phyloP scores from a whole-genome alignment of 2,888 invertebrate species.

The Alloscopus bannaensis region DNA sequence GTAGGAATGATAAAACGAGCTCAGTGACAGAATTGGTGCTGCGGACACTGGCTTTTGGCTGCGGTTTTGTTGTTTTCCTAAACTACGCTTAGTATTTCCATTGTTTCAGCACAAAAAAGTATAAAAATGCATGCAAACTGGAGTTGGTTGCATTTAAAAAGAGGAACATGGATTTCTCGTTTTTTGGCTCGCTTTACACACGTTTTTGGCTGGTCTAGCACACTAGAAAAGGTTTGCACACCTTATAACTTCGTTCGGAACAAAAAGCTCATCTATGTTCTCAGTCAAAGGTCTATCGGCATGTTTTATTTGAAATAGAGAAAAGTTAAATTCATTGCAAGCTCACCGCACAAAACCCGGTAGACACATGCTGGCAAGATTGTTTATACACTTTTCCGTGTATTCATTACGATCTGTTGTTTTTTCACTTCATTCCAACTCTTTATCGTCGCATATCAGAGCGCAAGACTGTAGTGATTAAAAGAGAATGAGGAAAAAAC shows the following conservation, averaged over 20 bases:
- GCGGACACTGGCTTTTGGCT: slow-evolving; percentile 53
- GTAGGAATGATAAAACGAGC: too few relatives aligned
- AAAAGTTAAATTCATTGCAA: too few relatives aligned
- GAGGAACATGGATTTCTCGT: slow-evolving; percentile 17
- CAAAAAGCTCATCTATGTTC: too few relatives aligned
- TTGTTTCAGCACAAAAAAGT: slow-evolving; percentile 34
- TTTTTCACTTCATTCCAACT: not conserved
- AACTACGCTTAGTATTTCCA: slow-evolving; percentile 53
- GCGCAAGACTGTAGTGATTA: too few relatives aligned
- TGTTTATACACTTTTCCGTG: not conserved
- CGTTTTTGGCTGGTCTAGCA: slow-evolving; percentile 55
- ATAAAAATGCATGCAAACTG: slow-evolving; percentile 41
- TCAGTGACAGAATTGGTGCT: too few relatives aligned
- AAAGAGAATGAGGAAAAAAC: slow-evolving; percentile 10
- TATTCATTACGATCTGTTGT: not conserved
- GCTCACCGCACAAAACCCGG: too few relatives aligned
- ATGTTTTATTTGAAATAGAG: too few relatives aligned
- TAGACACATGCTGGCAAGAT: too few relatives aligned
- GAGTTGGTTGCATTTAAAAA: too few relatives aligned
- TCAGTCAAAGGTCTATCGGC: too few relatives aligned
- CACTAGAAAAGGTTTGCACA: slow-evolving; percentile 36
- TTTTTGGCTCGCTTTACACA: slow-evolving; percentile 48
- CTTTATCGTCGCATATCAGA: slow-evolving; percentile 9
- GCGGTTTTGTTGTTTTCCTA: too few relatives aligned
- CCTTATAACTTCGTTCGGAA: too few relatives aligned